Conservation (phyloP, 2,113 vertebrate genomes). For the Trematomus loennbergii region DNA sequence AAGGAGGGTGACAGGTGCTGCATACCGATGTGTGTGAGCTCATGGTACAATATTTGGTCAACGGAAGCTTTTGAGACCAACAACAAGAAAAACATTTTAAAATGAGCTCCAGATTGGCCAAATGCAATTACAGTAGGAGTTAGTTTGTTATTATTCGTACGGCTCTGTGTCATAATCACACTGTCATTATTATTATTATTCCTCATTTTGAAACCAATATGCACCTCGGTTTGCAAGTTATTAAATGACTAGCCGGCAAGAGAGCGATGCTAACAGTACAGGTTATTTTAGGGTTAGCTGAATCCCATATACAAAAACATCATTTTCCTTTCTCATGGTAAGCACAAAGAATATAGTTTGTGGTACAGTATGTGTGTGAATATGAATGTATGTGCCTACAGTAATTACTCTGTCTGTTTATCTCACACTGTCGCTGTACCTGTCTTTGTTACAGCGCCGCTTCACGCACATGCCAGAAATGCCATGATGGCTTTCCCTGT, state of each 20-base stretch:
- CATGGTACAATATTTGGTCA: neutral
- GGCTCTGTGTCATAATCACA: neutral
- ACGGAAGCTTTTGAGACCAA: neutral
- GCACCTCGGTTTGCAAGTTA: conserved; percentile 16
- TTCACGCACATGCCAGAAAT: conserved; percentile 40
- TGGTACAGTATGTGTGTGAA: conserved; percentile 33
- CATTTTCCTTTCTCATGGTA: conserved; percentile 11
- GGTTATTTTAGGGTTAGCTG: conserved; percentile 43
- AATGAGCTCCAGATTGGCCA: neutral
- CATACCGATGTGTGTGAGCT: neutral
- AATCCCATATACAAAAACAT: conserved; percentile 40
- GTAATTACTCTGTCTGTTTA: conserved; percentile 66
- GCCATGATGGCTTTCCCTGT: conserved; percentile 23
- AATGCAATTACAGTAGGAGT: conserved; percentile 19
- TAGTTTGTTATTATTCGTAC: conserved; percentile 8
- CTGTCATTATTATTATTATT: conserved; percentile 1
- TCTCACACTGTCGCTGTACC: conserved; percentile 58
- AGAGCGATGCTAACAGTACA: conserved; percentile 5
- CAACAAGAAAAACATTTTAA: neutral
- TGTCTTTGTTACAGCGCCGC: conserved; percentile 53
- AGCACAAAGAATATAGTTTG: conserved; percentile 16
- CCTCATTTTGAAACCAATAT: conserved; percentile 31
- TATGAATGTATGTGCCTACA: conserved; percentile 33
- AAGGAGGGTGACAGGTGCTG: neutral
- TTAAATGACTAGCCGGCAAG: conserved; percentile 28